Evolutionary conservation across 2,888 invertebrate species (phyloP).

Genomic region (Caradrina kadenii): DNA sequence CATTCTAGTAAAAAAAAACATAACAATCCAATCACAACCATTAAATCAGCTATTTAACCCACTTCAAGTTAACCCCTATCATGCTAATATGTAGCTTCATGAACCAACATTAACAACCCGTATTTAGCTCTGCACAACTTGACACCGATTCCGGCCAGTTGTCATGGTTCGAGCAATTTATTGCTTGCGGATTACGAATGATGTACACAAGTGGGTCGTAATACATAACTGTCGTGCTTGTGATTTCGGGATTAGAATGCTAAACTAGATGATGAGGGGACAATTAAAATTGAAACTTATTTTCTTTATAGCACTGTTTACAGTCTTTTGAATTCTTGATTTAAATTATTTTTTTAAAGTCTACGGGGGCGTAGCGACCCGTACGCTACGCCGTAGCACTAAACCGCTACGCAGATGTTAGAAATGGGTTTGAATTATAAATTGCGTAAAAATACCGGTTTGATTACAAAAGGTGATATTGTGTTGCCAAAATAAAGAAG

Average conservation of each 20-base stretch:
- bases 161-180: constrained; percentile 48
- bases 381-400: constrained; percentile 22
- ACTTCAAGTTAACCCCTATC: neutral
- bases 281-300: neutral
- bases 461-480: too few relatives aligned
- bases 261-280: neutral
- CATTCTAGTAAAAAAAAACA: too few relatives aligned
- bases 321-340: neutral
- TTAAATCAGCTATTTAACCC: neutral
- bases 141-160: constrained; percentile 36
- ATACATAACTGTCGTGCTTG: constrained; percentile 19
- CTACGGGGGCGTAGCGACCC: neutral
- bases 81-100: constrained; percentile 13
- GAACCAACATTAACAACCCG: constrained; percentile 17
- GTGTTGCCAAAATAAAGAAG: too few relatives aligned
- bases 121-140: constrained; percentile 35
- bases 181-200: constrained; percentile 52
- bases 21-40: too few relatives aligned
- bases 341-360: neutral
- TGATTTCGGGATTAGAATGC: constrained; percentile 13
- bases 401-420: neutral
- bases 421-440: too few relatives aligned
- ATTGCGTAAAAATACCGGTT: too few relatives aligned
- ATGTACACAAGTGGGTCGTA: constrained; percentile 7
- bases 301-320: too few relatives aligned